These are phyloP conservation scores for Drosophila navojoa DNA, from an alignment of 1,140 invertebrate species.

Conservation along the genomic window DNA sequence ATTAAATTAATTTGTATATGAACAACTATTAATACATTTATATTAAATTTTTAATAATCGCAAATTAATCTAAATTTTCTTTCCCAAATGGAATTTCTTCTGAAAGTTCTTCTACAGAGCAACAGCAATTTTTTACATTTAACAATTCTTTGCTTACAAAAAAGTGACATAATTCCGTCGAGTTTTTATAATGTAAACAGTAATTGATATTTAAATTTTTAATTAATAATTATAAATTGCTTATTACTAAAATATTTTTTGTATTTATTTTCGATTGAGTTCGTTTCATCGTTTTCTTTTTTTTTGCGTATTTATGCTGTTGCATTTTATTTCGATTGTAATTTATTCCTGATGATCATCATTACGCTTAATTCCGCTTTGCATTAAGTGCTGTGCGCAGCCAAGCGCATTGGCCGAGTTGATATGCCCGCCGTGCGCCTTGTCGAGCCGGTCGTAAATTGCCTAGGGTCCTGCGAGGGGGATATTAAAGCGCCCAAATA, in stretches of 20 bases:
- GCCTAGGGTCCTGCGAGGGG: slow-evolving; percentile 18
- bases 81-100: too few relatives aligned
- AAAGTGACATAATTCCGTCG: too few relatives aligned
- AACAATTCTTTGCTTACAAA: too few relatives aligned
- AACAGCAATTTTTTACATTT: too few relatives aligned
- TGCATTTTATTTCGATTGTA: background rate
- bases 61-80: too few relatives aligned
- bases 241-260: background rate
- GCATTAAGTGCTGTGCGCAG: slow-evolving; percentile 14
- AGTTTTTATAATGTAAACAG: too few relatives aligned
- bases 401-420: slow-evolving; percentile 22
- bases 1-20: too few relatives aligned
- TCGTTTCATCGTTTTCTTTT: background rate
- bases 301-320: background rate
- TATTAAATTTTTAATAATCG: too few relatives aligned
- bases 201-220: too few relatives aligned
- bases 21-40: too few relatives aligned
- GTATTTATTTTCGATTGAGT: background rate
- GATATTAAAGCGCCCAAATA: background rate
- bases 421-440: slow-evolving; percentile 40
- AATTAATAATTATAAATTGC: too few relatives aligned
- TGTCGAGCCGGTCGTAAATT: slow-evolving; percentile 53
- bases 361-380: background rate
- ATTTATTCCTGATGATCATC: slow-evolving; percentile 4
- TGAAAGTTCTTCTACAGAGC: too few relatives aligned